Evolutionary conservation across 1,140 invertebrate species (phyloP), one percentile per base, ranked within the genome.

Genomic region (Drosophila sucinea): DNA sequence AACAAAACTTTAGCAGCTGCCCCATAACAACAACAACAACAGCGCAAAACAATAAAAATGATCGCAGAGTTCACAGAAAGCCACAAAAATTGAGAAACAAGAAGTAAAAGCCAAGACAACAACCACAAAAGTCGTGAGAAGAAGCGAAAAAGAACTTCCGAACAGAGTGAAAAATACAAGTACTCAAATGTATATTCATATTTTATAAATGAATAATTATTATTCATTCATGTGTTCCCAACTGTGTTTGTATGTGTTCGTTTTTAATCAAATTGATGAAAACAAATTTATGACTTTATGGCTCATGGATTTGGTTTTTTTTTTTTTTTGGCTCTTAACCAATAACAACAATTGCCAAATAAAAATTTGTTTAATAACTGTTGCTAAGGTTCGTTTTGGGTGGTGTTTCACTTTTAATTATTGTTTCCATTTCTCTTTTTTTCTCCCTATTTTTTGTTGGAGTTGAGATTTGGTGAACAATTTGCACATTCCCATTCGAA

Each of bases 401-500:
- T 33, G 33, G 17, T 30, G 60, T 63, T 68, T 33, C 40, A 17
- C 17, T 61, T 29, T 3, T 25, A 40, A 41, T 35, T 35, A 32
- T 29, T 56, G 71, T 60, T 72, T 69, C 67, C 30, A 35, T 29
- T 41, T 7, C 41, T 67, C 35, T 32, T 29, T 35, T 11, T 47
- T 64, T 72, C 64, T 29, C 60, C 75, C 79, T 69, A 81, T 78
- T 86, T 82, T 70, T 79, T 76, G 44, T 70, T 65, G 47, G 8
- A 70, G 70, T 77, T 63, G 32, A 10, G 7, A 3, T 41, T 64
- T 33, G 35, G 56, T 69, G 35, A 76, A 74, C 81, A 77, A 82
- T 83, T 61, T 68, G 56, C 65, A 77, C 70, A 72, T 10, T 41
- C 10, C 11, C 33, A 32, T 65, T 55, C 8, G 23, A n/a, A 40